Evolutionary conservation across 1,140 invertebrate species (phyloP), one percentile per base, ranked within the genome.

Genomic region (Pseudomyrmex pallidus): DNA sequence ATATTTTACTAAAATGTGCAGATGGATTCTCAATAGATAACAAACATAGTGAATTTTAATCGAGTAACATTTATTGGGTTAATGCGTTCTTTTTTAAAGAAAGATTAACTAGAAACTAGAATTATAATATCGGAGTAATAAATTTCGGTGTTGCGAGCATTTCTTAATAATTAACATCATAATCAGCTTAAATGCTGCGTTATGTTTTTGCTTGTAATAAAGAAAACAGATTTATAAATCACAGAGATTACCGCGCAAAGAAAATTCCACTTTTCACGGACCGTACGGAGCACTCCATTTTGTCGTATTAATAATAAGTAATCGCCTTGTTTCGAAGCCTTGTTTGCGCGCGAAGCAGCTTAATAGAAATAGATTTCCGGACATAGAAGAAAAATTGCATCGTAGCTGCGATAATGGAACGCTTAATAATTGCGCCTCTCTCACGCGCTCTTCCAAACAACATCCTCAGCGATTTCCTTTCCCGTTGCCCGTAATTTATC

Each of bases 331-430:
- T 63, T 5, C 57, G 59, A 74, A 63, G 22, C 10, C 2, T 15
- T 15, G 44, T 63, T 74, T 35, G 35, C 46, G 46, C 46, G 74
- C 52, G 61, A 44, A 76, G 22, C 17, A 15, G 22, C 59, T 61
- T 84, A 70, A 82, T 85, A 80, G 61, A 64, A 87, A 86, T 67
- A 85, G 67, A 83, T 83, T 86, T 83, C 68, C 85, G 59, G 44
- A 35, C 73, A 46, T 76, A 35, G 74, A 56, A 82, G 84, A 86
- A 74, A 86, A 87, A 86, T 85, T 46, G 68, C 50, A 64, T 74
- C 67, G 85, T 82, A 35, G 63, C 20, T 63, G 44, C 64, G 56
- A 54, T 87, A 86, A 86, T 59, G 74, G 74, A 82, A 68, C 52
- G 57, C 52, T 86, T 74, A 78, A 73, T 87, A 87, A 86, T 87